Evolutionary conservation across 1,140 invertebrate genomes (phyloP), one percentile per base, ranked within the genome.

Genomic region (Rhyzopertha dominica): DNA sequence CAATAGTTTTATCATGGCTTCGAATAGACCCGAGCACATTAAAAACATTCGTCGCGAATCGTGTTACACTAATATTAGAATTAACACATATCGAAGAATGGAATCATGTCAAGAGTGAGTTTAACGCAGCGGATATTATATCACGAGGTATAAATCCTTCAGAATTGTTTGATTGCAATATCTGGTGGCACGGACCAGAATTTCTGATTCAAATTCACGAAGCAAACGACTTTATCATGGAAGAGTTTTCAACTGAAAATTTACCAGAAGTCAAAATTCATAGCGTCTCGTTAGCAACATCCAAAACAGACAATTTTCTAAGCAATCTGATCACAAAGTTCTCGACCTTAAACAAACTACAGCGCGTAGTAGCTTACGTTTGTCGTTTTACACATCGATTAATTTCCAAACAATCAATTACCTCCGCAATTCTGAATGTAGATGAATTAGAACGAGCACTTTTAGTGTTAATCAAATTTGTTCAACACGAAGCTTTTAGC

Each of bases 121-220:
- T 51, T 2, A 72, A 73, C 35, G 67, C 70, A 0, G 67, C 68
- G 1, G 69, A 73, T 55, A 47, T 67, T 8, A 49, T 67, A 31
- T 71, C 70, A 3, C 47, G 71, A 8, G 69, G 70, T n/a, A 12
- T 61, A 13, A 7, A 43, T 16, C 43, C 53, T 7, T 30, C 32
- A 5, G 28, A 54, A 12, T 28, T 71, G 5, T 23, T 31, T 1
- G 16, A 45, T 16, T 56, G 42, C 41, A 10, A 34, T 5, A 35
- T 69, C 12, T 71, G 69, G 66, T 67, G 54, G 56, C 43, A 53
- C 23, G 62, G 63, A 12, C 59, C 60, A 14, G 14, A 16, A 12
- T 57, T 42, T 24, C 9, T n/a, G n/a, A n/a, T n/a, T n/a, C n/a
- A n/a, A n/a, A n/a, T n/a, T n/a, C n/a, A n/a, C n/a, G n/a, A n/a